Evolutionary conservation across 2,797 vertebrate species (phyloP).

Genomic region (Buphagus erythrorhynchus): DNA sequence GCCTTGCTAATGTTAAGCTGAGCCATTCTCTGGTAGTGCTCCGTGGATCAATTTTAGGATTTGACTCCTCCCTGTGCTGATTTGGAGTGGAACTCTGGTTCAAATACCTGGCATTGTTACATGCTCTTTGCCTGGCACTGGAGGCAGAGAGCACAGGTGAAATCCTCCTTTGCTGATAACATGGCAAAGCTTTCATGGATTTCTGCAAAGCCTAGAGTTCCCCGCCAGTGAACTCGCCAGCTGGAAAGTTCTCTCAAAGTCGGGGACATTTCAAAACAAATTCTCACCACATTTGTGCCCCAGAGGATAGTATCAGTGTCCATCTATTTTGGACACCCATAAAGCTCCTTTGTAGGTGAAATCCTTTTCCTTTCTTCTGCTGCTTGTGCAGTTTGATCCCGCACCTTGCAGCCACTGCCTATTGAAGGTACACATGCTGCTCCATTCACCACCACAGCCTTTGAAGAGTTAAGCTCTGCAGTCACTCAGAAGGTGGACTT

Average conservation of each 20-base stretch:
- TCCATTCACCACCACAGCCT: slow-evolving; percentile 34
- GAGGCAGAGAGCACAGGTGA: neutral
- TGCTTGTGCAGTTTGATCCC: slow-evolving; percentile 20
- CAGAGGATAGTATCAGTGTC: neutral
- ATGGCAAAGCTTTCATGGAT: neutral
- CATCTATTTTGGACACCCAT: neutral
- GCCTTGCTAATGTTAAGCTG: rapidly evolving
- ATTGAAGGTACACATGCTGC: slow-evolving; percentile 7
- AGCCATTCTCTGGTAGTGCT: neutral
- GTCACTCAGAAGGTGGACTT: slow-evolving; percentile 67
- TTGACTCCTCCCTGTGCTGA: neutral
- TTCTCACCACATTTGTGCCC: neutral
- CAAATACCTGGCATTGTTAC: neutral
- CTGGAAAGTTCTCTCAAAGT: neutral
- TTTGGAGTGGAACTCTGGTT: neutral
- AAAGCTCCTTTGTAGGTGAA: neutral
- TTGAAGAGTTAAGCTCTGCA: slow-evolving; percentile 70
- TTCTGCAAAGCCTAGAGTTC: neutral
- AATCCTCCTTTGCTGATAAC: neutral
- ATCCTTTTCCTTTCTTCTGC: slow-evolving; percentile 19
- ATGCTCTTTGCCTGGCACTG: neutral
- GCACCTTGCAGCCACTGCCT: neutral
- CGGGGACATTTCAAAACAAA: neutral
- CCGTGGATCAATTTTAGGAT: neutral
- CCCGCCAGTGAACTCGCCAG: neutral